Conservation (phyloP, 2,797 vertebrate species). For the Okamejei kenojei region DNA sequence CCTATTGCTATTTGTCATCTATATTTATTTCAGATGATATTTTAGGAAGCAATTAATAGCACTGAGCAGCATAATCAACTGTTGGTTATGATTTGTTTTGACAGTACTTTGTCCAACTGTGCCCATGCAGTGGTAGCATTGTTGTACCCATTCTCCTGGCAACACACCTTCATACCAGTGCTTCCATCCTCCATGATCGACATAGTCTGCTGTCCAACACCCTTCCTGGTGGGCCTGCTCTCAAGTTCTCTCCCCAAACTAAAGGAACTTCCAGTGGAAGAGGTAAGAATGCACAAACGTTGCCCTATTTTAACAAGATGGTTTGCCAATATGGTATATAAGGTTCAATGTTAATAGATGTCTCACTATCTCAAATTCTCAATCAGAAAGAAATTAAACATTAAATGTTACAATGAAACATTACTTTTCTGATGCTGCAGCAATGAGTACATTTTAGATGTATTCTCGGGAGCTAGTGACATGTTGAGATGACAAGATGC, state of each 20-base stretch:
- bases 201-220: slow-evolving; percentile 95
- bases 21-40: not conserved
- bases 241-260: slow-evolving; percentile 92
- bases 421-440: not conserved
- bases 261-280: slow-evolving; percentile 92
- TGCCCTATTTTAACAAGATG: not conserved
- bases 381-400: not conserved
- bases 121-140: slow-evolving; percentile 89
- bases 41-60: not conserved
- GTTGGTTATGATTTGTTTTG: not conserved
- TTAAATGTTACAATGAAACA: not conserved
- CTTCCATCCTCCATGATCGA: slow-evolving; percentile 94
- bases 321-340: not conserved
- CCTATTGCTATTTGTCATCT: no score
- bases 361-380: not conserved
- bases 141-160: slow-evolving; percentile 99
- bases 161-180: slow-evolving; percentile 98
- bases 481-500: not conserved
- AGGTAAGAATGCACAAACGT: slow-evolving; percentile 62
- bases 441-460: not conserved
- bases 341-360: not conserved
- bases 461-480: not conserved
- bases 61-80: not conserved
- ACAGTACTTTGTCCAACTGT: slow-evolving; percentile 89
- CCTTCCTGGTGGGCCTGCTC: slow-evolving; percentile 91